Percentiles rank a stretch among this genome's conserved stretches.
phyloP scores from a whole-genome alignment of 2,113 vertebrate genomes.

The Eurypyga helias region DNA sequence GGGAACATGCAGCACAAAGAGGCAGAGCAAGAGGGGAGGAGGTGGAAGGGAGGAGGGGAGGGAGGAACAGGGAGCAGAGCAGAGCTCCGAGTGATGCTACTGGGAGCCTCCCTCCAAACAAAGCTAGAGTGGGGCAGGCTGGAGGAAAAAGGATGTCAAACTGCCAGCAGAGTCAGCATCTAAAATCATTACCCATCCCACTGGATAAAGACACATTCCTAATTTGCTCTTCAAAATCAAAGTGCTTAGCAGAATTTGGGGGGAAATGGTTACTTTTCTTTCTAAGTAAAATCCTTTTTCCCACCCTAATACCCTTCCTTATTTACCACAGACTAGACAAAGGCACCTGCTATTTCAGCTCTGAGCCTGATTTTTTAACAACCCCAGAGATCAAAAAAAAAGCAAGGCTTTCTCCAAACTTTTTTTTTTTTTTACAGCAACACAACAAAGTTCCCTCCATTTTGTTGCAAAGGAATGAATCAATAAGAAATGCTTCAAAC shows the following conservation, averaged over 20 bases:
- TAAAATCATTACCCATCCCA: background rate
- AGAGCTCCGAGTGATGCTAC: background rate
- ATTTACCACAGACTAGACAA: background rate
- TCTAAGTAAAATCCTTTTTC: background rate
- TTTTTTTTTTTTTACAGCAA: background rate
- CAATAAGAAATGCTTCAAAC: background rate
- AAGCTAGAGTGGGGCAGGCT: slow-evolving; percentile 10
- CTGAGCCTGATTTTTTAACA: background rate
- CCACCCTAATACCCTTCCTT: background rate
- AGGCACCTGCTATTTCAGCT: background rate
- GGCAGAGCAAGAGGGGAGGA: background rate
- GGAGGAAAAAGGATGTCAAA: background rate
- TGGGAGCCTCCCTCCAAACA: slow-evolving; percentile 12
- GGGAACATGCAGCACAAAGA: slow-evolving; percentile 40
- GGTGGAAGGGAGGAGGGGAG: background rate
- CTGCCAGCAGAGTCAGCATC: background rate
- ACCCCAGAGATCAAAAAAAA: background rate
- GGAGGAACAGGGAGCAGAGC: background rate
- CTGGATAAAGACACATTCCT: background rate
- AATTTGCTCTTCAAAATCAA: background rate
- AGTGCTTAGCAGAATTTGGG: background rate
- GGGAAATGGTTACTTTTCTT: background rate
- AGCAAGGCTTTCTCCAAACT: background rate
- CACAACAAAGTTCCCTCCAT: background rate
- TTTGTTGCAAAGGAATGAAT: background rate